Conservation (phyloP, 2,113 vertebrate species). For the Gallinago media region DNA sequence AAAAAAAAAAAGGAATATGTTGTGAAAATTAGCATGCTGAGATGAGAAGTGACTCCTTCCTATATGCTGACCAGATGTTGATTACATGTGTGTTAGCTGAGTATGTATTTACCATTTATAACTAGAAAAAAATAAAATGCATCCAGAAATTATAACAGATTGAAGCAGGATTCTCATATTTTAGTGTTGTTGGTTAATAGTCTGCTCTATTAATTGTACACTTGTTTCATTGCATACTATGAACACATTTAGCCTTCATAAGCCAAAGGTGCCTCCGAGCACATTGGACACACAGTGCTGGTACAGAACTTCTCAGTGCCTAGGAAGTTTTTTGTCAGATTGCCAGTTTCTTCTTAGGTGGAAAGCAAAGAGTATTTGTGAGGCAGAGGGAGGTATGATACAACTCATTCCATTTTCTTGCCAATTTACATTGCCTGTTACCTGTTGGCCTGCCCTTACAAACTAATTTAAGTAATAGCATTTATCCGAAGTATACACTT, state of each 20-base stretch:
- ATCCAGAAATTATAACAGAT: background rate
- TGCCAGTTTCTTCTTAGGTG: constrained; percentile 25
- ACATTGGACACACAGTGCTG: constrained; percentile 22
- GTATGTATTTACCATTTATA: background rate
- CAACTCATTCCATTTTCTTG: background rate
- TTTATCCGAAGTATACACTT: background rate
- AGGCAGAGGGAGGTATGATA: background rate
- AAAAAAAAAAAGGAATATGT: too few relatives aligned
- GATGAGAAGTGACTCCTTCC: background rate
- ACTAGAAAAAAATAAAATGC: background rate
- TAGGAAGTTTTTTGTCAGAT: constrained; percentile 38
- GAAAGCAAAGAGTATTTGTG: background rate
- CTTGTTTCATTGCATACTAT: constrained; percentile 23
- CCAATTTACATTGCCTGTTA: background rate
- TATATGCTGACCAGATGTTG: background rate
- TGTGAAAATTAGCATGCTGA: background rate
- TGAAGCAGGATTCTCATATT: background rate
- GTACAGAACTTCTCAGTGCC: constrained; percentile 29
- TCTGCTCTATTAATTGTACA: constrained; percentile 5
- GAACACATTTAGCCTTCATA: constrained; percentile 21
- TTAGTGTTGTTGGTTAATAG: constrained; percentile 44
- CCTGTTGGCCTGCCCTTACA: background rate
- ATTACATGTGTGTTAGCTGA: background rate
- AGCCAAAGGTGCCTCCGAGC: constrained; percentile 45
- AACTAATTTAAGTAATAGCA: background rate